A percentile compares a stretch with the other conserved stretches of the same genome.
Conservation (phyloP, 2,888 invertebrate species). For the Operophtera brumata region DNA sequence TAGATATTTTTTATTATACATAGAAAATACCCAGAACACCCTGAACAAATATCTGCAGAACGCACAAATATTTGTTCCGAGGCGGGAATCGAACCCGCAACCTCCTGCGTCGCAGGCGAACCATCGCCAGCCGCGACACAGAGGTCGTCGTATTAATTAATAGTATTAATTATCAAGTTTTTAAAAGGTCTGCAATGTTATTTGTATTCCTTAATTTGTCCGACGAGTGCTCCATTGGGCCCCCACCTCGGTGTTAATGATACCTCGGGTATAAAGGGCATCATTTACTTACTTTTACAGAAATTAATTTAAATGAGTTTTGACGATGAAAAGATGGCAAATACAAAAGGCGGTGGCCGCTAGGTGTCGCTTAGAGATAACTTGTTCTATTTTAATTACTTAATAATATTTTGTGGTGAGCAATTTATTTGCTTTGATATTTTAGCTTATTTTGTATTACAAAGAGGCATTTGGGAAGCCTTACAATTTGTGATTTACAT, state of each 20-base stretch:
- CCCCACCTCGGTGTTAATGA: conserved; percentile 71
- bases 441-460: conserved; percentile 35
- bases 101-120: too few species aligned
- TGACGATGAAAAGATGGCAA: conserved; percentile 76
- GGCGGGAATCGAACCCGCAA: too few species aligned
- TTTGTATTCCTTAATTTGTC: conserved; percentile 20
- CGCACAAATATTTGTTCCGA: too few species aligned
- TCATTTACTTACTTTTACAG: conserved; percentile 78
- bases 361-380: conserved; percentile 78
- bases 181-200: background rate
- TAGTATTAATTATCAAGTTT: too few species aligned
- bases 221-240: conserved; percentile 22
- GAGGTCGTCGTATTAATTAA: too few species aligned
- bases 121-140: too few species aligned
- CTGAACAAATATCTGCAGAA: too few species aligned
- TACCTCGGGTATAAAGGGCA: conserved; percentile 78
- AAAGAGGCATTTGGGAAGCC: conserved; percentile 16
- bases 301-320: conserved; percentile 81
- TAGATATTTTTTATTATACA: too few species aligned
- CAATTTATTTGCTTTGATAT: conserved; percentile 72
- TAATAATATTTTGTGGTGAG: conserved; percentile 71
- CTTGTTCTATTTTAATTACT: conserved; percentile 73
- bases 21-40: too few species aligned
- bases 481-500: conserved; percentile 19
- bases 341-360: conserved; percentile 74